Evolutionary conservation across 1,140 invertebrate genomes (phyloP).

Genomic region (Lethocerus indicus): DNA sequence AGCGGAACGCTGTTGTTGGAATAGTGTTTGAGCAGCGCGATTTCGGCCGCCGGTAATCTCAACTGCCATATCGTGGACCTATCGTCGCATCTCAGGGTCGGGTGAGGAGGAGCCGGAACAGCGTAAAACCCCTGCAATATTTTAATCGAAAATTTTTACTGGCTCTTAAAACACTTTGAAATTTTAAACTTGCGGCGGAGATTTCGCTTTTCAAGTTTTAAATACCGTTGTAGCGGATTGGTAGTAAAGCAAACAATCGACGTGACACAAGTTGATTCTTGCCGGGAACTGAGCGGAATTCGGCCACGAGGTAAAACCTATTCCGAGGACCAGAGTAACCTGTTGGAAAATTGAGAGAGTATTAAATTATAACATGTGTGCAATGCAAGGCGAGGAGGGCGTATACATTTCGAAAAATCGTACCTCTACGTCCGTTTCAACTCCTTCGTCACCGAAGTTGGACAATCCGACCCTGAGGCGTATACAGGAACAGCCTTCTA

Average conservation of each 20-base stretch:
- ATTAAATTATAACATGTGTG: background rate
- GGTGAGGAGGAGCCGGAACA: conserved; percentile 34
- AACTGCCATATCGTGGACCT: conserved; percentile 41
- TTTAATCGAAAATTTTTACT: background rate
- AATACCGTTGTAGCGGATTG: conserved; percentile 35
- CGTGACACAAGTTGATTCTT: conserved; percentile 38
- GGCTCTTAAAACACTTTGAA: background rate
- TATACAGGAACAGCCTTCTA: conserved; percentile 37
- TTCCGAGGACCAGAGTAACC: conserved; percentile 38
- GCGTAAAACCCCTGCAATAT: conserved; percentile 40
- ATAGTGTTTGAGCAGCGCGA: conserved; percentile 30
- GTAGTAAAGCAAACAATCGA: conserved; percentile 41
- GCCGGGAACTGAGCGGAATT: conserved; percentile 33
- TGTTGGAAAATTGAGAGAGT: conserved; percentile 17
- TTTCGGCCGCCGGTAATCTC: conserved; percentile 35
- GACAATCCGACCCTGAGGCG: conserved; percentile 30
- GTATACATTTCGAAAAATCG: background rate
- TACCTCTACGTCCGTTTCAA: conserved; percentile 23
- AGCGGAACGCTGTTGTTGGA: conserved; percentile 25
- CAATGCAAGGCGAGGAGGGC: background rate
- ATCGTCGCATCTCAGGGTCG: conserved; percentile 33
- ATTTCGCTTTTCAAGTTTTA: background rate
- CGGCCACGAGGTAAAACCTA: conserved; percentile 36
- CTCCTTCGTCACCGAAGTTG: conserved; percentile 22
- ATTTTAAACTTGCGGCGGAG: no score